Evolutionary conservation across 2,888 invertebrate genomes (phyloP), one percentile per base, ranked within the genome.

Genomic region (Epistrophe grossulariae): DNA sequence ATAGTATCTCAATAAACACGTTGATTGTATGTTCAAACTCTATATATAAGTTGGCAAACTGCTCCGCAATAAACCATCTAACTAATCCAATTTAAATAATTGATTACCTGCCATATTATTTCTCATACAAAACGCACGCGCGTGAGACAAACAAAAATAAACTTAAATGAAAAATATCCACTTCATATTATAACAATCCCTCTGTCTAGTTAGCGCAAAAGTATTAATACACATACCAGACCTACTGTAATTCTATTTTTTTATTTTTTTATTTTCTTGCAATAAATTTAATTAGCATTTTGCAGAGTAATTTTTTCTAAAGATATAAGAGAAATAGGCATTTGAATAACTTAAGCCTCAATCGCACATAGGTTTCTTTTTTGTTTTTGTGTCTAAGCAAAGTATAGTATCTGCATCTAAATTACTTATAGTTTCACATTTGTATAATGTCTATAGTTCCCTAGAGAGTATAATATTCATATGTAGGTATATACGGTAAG

Each of bases 71-170:
- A 62, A 73, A 64, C 45, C 43, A 57, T 45, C 66, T 77, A 66
- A 77, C 38, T 74, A 79, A 71, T 66, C 80, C 84, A 84, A 79
- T 84, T 84, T 80, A 80, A 84, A 84, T 80, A 84, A 80, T 80
- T 80, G 80, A 84, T 80, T 72, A 71, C 64, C 76, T 43, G 66
- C 66, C 48, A 50, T 68, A 70, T 70, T 57, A 52, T 59, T n/a
- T 72, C 82, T 59, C 78, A 68, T 55, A 66, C 60, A 78, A 73
- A 73, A 83, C 64, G 76, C 77, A 66, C 71, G 62, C 71, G 70
- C 77, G 70, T 79, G 57, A 71, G 77, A 64, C 38, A 24, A 24
- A 62, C 4, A 60, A 48, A 62, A 62, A 79, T 24, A 79, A 48
- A 72, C 13, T 50, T 17, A 7, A 50, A 50, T 50, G 17, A 24